phyloP scores from a whole-genome alignment of 2,797 vertebrate species.

The Macropodus opercularis region DNA sequence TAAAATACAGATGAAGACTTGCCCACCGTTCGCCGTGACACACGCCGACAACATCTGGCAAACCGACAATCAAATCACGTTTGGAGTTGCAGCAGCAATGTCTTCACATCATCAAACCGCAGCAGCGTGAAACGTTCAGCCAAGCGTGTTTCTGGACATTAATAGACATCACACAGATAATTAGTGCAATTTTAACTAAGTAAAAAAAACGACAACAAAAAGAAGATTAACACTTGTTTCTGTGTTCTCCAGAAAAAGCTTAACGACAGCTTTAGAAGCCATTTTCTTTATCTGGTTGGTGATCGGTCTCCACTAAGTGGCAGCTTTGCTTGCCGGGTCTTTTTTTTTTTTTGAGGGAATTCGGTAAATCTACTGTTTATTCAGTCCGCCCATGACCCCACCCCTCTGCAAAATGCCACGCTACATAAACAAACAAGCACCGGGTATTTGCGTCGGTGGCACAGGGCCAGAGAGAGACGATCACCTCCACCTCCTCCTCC shows the following conservation, averaged over 20 bases:
- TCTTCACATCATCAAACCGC: conserved; percentile 26
- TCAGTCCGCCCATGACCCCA: conserved; percentile 15
- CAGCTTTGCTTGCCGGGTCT: neutral
- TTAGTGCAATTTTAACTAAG: conserved; percentile 51
- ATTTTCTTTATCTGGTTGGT: neutral
- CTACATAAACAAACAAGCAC: conserved; percentile 52
- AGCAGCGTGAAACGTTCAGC: conserved; percentile 11
- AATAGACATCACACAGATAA: neutral
- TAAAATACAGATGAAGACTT: neutral
- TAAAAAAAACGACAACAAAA: neutral
- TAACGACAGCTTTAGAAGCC: neutral
- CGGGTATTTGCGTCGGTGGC: conserved; percentile 64
- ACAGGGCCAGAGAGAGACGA: conserved; percentile 46
- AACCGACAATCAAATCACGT: neutral
- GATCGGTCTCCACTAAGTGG: neutral
- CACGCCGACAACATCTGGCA: neutral
- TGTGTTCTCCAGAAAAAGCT: neutral
- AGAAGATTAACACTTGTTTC: neutral
- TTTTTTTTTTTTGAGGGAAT: conserved; percentile 8
- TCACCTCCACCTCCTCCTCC: conserved; percentile 27
- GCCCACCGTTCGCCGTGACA: neutral
- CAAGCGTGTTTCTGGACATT: conserved; percentile 18
- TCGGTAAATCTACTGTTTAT: conserved; percentile 4
- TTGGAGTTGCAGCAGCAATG: neutral
- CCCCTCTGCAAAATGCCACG: conserved; percentile 27